Conservation (phyloP, 2,888 invertebrate species). For the Toxonevra muliebris region DNA sequence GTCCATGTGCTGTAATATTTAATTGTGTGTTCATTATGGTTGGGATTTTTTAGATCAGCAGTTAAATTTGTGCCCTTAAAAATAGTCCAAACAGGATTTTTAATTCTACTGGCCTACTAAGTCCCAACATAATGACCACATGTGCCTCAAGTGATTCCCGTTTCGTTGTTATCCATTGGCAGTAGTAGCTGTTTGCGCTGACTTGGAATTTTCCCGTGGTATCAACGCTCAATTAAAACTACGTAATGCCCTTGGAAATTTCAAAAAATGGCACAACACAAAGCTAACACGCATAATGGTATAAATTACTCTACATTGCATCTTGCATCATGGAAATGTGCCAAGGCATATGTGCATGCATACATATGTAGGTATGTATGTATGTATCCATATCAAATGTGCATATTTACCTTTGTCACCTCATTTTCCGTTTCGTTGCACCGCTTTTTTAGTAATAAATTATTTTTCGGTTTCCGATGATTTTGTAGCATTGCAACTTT, state of each 20-base stretch:
- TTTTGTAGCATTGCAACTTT: conserved; percentile 22
- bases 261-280: conserved; percentile 57
- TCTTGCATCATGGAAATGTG: neutral
- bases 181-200: conserved; percentile 43
- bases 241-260: conserved; percentile 58
- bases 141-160: conserved; percentile 42
- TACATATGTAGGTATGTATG: neutral
- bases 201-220: conserved; percentile 56
- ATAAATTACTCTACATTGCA: too few species aligned
- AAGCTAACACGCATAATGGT: conserved; percentile 1
- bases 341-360: neutral
- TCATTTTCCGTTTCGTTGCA: conserved; percentile 21
- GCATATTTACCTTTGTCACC: conserved; percentile 16
- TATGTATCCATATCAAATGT: too few species aligned
- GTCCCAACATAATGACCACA: conserved; percentile 65
- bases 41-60: conserved; percentile 67
- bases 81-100: conserved; percentile 1
- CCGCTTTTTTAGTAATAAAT: conserved; percentile 16
- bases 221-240: conserved; percentile 27
- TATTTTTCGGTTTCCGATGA: conserved; percentile 5
- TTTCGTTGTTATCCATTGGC: neutral
- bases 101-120: conserved; percentile 65
- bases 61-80: conserved; percentile 42
- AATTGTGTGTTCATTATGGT: conserved; percentile 57
- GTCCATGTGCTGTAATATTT: too few species aligned